These are phyloP conservation scores for Coelopa frigida DNA, from an alignment of 1,140 invertebrate genomes.

Conservation along the genomic window DNA sequence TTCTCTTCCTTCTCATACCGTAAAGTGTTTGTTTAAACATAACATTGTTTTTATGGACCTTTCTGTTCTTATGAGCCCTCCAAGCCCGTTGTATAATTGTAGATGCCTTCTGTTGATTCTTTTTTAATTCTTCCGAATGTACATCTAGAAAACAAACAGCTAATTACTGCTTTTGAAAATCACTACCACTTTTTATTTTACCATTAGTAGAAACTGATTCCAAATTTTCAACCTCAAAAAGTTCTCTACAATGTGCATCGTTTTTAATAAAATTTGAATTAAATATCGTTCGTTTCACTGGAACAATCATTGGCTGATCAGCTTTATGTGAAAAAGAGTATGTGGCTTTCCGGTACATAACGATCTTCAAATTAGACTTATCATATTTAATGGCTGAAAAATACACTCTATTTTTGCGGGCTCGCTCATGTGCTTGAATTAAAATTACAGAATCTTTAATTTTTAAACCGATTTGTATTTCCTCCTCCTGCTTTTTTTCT, in stretches of 20 bases:
- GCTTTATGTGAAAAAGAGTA: conserved; percentile 36
- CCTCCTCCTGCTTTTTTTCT: conserved; percentile 19
- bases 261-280: conserved; percentile 27
- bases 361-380: conserved; percentile 19
- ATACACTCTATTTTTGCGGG: conserved; percentile 49
- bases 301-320: conserved; percentile 34
- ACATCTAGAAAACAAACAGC: too few species aligned
- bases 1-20: conserved; percentile 42
- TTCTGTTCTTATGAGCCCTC: conserved; percentile 41
- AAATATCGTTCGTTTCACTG: conserved; percentile 35
- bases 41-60: conserved; percentile 32
- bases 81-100: conserved; percentile 47
- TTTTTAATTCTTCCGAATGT: too few species aligned
- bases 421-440: conserved; percentile 51
- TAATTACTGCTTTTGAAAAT: too few species aligned
- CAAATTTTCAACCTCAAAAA: neutral
- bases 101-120: conserved; percentile 36
- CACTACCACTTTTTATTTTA: too few species aligned
- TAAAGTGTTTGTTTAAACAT: conserved; percentile 42
- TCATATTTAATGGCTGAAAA: conserved; percentile 33
- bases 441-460: conserved; percentile 39
- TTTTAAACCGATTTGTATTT: conserved; percentile 15
- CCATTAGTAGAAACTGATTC: too few species aligned
- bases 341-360: conserved; percentile 22
- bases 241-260: conserved; percentile 16